Percentiles rank a stretch among this genome's conserved stretches.
These are phyloP conservation scores for Pachyrhynchus sulphureomaculatus DNA, from an alignment of 1,140 invertebrate species.

Conservation along the genomic window DNA sequence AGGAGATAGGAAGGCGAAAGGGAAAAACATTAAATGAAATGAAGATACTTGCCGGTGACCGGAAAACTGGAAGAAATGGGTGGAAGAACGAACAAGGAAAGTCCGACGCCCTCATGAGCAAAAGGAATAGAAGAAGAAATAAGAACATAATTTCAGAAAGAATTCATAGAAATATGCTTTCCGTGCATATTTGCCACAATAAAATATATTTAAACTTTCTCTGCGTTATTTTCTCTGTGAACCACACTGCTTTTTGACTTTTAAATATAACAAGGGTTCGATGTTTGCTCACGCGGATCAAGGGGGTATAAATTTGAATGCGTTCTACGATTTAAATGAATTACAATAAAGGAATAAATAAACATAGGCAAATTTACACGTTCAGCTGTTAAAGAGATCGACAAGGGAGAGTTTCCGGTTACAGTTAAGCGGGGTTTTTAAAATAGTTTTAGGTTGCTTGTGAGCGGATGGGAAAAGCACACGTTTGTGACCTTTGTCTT, in stretches of 20 bases:
- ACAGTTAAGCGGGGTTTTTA: slow-evolving; percentile 8
- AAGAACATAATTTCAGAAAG: too few species aligned
- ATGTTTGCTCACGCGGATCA: slow-evolving; percentile 38
- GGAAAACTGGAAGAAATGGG: too few species aligned
- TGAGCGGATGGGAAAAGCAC: slow-evolving; percentile 14
- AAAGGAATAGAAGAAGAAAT: too few species aligned
- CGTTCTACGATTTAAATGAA: slow-evolving; percentile 35
- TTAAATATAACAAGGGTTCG: slow-evolving; percentile 31
- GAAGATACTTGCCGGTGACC: too few species aligned
- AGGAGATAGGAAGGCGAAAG: too few species aligned
- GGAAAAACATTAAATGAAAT: too few species aligned
- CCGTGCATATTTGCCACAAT: too few species aligned
- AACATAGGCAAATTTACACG: slow-evolving; percentile 44
- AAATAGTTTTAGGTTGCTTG: slow-evolving; percentile 7
- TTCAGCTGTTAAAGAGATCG: slow-evolving; percentile 40
- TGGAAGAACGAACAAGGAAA: too few species aligned
- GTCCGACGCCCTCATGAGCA: too few species aligned
- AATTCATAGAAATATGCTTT: too few species aligned
- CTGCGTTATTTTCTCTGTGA: too few species aligned
- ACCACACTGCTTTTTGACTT: slow-evolving; percentile 35
- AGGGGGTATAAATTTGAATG: slow-evolving; percentile 42
- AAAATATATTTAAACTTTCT: too few species aligned
- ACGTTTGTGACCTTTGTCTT: slow-evolving; percentile 6
- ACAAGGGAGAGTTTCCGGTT: slow-evolving; percentile 36
- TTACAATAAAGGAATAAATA: slow-evolving; percentile 44